Evolutionary conservation across 2,797 vertebrate species (phyloP).

Genomic region (Aldrovandia affinis): DNA sequence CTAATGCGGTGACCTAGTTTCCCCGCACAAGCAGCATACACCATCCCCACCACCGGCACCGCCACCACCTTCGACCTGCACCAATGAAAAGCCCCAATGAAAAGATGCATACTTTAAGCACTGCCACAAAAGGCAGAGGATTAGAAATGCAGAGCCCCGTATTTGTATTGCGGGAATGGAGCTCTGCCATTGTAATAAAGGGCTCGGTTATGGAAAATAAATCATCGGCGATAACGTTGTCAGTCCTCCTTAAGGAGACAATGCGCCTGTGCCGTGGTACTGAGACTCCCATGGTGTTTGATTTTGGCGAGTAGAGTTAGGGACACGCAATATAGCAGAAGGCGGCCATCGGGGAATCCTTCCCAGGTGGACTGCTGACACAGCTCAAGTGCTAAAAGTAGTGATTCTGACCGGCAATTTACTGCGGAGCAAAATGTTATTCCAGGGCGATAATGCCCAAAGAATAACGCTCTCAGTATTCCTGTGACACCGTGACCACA

Average conservation of each 20-base stretch:
- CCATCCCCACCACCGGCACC: neutral
- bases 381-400: neutral
- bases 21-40: neutral
- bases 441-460: neutral
- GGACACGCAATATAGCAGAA: neutral
- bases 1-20: conserved; percentile 3
- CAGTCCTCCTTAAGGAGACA: neutral
- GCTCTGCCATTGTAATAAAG: neutral
- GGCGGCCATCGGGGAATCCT: neutral
- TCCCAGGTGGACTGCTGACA: neutral
- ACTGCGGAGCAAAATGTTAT: neutral
- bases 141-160: neutral
- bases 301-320: neutral
- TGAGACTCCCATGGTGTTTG: neutral
- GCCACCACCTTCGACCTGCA: neutral
- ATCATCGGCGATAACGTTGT: neutral
- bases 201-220: neutral
- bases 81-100: neutral
- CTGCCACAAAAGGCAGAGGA: neutral
- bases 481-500: neutral
- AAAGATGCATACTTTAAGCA: neutral
- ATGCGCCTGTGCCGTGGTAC: neutral
- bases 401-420: neutral
- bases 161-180: neutral
- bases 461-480: neutral